Conservation (phyloP, 2,888 invertebrate genomes). For the Orthosia incerta region DNA sequence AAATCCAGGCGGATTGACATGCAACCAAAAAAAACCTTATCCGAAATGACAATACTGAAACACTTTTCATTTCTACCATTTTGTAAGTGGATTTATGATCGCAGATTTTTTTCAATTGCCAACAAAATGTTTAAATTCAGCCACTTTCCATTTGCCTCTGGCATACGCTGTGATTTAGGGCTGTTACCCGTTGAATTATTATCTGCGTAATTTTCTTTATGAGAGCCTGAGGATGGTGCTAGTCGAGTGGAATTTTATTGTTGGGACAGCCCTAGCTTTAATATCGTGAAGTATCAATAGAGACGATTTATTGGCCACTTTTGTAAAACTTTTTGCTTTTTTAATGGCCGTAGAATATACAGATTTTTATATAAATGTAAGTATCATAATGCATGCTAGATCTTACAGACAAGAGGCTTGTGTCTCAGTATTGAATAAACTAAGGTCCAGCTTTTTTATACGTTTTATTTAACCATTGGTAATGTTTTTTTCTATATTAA, state of each 20-base stretch:
- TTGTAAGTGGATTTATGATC: constrained; percentile 59
- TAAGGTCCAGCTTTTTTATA: no score
- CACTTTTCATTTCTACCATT: constrained; percentile 48
- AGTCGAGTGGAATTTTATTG: constrained; percentile 73
- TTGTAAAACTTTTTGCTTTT: constrained; percentile 8
- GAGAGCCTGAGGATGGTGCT: constrained; percentile 49
- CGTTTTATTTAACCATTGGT: no score
- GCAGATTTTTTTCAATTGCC: constrained; percentile 76
- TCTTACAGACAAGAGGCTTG: not conserved
- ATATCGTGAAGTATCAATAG: constrained; percentile 42
- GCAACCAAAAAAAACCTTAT: constrained; percentile 17
- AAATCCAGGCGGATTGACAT: constrained; percentile 21
- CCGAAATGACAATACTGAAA: constrained; percentile 42
- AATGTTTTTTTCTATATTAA: no score
- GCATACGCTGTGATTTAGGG: constrained; percentile 81
- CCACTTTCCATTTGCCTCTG: constrained; percentile 80
- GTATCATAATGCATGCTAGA: not conserved
- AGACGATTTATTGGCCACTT: constrained; percentile 30
- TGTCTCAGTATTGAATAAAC: not conserved
- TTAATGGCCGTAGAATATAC: not conserved
- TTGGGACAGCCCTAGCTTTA: constrained; percentile 54
- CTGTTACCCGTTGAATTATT: constrained; percentile 75
- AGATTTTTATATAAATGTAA: not conserved
- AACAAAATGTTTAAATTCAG: constrained; percentile 77
- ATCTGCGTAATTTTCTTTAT: constrained; percentile 74